These are phyloP conservation scores for Phoeniculus purpureus DNA, from an alignment of 2,797 vertebrate species.

Conservation along the genomic window DNA sequence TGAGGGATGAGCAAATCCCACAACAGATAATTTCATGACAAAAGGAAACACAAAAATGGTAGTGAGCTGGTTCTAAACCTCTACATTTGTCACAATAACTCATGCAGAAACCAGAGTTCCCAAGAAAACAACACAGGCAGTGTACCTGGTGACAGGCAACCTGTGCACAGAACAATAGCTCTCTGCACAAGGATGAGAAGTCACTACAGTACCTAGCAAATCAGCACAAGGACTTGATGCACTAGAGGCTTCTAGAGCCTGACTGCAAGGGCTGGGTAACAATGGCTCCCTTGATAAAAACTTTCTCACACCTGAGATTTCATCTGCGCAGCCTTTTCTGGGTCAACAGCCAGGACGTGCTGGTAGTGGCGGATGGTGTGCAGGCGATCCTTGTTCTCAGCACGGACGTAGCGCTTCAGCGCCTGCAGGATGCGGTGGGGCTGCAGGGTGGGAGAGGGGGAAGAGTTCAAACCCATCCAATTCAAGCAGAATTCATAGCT, in stretches of 20 bases:
- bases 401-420: conserved; percentile 90
- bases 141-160: too few species aligned
- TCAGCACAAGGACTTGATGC: fast-evolving
- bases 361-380: conserved; percentile 98
- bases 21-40: background rate
- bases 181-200: background rate
- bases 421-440: conserved; percentile 95
- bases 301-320: conserved; percentile 88
- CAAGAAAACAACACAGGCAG: background rate
- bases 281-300: background rate
- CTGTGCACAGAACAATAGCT: background rate
- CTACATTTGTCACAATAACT: too few species aligned
- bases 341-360: conserved; percentile 95
- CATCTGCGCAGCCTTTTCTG: conserved; percentile 97
- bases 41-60: background rate
- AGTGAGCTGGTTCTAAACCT: background rate
- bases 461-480: background rate
- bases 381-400: conserved; percentile 96
- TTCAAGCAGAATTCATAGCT: background rate
- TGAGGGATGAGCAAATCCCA: background rate
- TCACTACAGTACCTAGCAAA: background rate
- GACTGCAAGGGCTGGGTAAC: background rate
- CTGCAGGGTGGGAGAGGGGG: conserved; percentile 67
- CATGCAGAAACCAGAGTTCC: background rate
- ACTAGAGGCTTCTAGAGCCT: background rate